Evolutionary conservation across 2,888 invertebrate species (phyloP).

Genomic region (Protonemura montana): DNA sequence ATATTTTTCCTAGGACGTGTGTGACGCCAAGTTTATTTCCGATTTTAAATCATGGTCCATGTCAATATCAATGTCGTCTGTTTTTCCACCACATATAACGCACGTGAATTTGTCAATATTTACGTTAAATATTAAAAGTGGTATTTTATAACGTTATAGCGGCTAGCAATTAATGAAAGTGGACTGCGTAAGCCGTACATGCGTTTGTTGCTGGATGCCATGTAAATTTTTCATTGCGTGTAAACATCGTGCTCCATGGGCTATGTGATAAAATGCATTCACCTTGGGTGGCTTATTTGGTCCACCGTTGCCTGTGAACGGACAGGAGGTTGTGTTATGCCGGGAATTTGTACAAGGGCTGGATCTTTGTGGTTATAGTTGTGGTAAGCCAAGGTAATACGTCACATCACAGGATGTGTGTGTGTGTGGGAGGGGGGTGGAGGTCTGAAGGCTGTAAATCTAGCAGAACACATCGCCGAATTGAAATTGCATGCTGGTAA

Average conservation of each 20-base stretch:
- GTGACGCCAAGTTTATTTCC: not conserved
- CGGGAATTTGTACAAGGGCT: not conserved
- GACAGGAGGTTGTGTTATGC: not conserved
- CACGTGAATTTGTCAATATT: not conserved
- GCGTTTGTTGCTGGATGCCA: not conserved
- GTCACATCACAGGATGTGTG: conserved; percentile 28
- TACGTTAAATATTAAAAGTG: not conserved
- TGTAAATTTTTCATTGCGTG: not conserved
- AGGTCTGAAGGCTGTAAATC: not conserved
- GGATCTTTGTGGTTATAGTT: conserved; percentile 23
- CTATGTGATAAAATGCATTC: not conserved
- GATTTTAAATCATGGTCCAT: not conserved
- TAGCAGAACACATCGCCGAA: conserved; percentile 10
- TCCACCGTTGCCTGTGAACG: not conserved
- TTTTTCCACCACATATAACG: not conserved
- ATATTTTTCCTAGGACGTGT: no score
- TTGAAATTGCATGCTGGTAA: conserved; percentile 8
- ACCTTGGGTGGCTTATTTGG: not conserved
- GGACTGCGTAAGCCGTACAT: not conserved
- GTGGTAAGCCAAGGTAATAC: conserved; percentile 22
- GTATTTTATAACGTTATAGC: not conserved
- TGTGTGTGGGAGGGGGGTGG: not conserved
- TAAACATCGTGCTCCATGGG: not conserved
- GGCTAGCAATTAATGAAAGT: not conserved
- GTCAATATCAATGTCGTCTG: not conserved